Conservation (phyloP, 2,113 vertebrate genomes). For the Lagopus leucura region DNA sequence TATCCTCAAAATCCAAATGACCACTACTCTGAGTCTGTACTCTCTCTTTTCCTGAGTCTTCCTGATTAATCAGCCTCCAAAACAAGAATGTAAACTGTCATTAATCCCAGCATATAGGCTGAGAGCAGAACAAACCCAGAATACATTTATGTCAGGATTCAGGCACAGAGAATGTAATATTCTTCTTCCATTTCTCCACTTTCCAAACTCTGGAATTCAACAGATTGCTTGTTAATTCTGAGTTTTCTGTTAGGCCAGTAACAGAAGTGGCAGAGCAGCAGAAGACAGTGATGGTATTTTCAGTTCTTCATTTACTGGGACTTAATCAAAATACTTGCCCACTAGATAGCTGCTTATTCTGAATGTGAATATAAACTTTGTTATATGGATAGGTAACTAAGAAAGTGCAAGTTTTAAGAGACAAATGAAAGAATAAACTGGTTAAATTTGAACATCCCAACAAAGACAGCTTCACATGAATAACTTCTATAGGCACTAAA, state of each 20-base stretch:
- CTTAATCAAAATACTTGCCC: not conserved
- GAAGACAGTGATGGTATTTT: not conserved
- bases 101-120: not conserved
- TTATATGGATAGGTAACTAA: conserved; percentile 28
- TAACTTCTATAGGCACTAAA: conserved; percentile 43
- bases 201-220: conserved; percentile 36
- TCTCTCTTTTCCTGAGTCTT: conserved; percentile 21
- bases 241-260: conserved; percentile 4
- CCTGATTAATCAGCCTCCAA: conserved; percentile 39
- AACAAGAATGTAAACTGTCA: conserved; percentile 61
- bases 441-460: conserved; percentile 22
- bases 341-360: conserved; percentile 1
- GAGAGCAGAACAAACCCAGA: not conserved
- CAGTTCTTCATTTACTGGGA: not conserved
- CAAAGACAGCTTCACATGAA: not conserved
- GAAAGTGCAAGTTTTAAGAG: conserved; percentile 45
- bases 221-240: not conserved
- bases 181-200: conserved; percentile 1
- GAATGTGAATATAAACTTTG: conserved; percentile 16
- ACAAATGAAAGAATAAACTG: conserved; percentile 7
- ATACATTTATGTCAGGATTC: not conserved
- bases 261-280: conserved; percentile 10
- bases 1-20: not conserved
- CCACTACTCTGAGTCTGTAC: not conserved
- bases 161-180: conserved; percentile 12